A percentile compares a stretch with the other conserved stretches of the same genome.
These are phyloP conservation scores for Epirrita christyi DNA, from an alignment of 2,888 invertebrate genomes.

Conservation along the genomic window DNA sequence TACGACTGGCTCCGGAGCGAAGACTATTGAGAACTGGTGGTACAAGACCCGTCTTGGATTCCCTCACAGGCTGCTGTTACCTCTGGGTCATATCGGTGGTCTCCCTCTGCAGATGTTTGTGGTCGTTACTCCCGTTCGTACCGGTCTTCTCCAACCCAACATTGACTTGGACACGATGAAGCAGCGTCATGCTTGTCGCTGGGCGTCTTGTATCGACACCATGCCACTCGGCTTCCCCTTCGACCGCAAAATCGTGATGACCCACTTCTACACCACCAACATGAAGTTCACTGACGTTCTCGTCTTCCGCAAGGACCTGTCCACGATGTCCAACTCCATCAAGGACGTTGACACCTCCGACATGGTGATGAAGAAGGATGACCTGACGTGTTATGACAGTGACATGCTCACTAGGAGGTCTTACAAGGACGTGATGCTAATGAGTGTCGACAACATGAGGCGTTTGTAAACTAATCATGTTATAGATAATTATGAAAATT, in stretches of 20 bases:
- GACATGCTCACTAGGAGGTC: conserved; percentile 69
- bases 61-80: conserved; percentile 89
- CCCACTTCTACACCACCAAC: conserved; percentile 86
- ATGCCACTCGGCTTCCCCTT: conserved; percentile 90
- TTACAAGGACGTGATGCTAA: conserved; percentile 74
- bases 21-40: conserved; percentile 81
- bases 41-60: conserved; percentile 84
- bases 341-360: conserved; percentile 69
- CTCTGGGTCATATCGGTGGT: conserved; percentile 88
- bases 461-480: conserved; percentile 52
- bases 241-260: conserved; percentile 87
- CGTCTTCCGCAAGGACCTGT: conserved; percentile 86
- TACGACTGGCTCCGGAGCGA: conserved; percentile 75
- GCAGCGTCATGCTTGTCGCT: conserved; percentile 81
- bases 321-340: conserved; percentile 55
- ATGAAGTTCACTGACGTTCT: conserved; percentile 86
- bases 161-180: conserved; percentile 77
- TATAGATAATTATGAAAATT: conserved; percentile 24
- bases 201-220: conserved; percentile 84
- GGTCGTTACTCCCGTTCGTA: conserved; percentile 83
- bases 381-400: conserved; percentile 69
- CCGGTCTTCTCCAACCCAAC: conserved; percentile 70
- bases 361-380: conserved; percentile 74
- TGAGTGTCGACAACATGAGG: conserved; percentile 66
- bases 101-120: conserved; percentile 86